Conservation (phyloP, 2,888 invertebrate genomes). For the Linnaemya tessellans region DNA sequence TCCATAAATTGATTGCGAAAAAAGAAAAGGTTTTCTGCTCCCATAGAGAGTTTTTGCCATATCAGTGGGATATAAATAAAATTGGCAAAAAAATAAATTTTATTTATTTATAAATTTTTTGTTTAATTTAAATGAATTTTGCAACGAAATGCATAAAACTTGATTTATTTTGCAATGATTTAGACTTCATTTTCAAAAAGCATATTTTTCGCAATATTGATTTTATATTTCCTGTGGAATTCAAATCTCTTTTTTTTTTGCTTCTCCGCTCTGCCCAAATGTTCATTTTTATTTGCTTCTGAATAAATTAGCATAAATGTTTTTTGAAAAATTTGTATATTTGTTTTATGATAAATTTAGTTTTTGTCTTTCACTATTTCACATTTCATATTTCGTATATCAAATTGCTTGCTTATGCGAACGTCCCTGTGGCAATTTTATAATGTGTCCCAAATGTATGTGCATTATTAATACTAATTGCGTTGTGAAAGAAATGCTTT, state of each 20-base stretch:
- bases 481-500: conserved; percentile 34
- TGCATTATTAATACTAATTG: conserved; percentile 71
- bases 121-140: conserved; percentile 58
- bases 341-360: conserved; percentile 4
- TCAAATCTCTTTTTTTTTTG: not conserved
- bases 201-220: conserved; percentile 28
- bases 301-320: conserved; percentile 51
- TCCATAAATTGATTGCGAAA: not conserved
- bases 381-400: conserved; percentile 49
- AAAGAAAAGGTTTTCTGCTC: not conserved
- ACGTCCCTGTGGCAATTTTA: conserved; percentile 67
- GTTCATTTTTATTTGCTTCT: conserved; percentile 28
- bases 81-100: not conserved
- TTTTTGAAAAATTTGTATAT: conserved; percentile 22
- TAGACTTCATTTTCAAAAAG: conserved; percentile 24
- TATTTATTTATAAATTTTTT: not conserved
- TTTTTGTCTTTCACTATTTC: not conserved
- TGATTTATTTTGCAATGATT: conserved; percentile 61
- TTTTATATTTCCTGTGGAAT: conserved; percentile 33
- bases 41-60: conserved; percentile 8
- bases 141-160: conserved; percentile 51
- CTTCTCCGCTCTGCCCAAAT: not conserved
- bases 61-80: conserved; percentile 48
- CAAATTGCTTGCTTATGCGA: conserved; percentile 61
- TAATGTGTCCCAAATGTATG: conserved; percentile 71